phyloP scores from a whole-genome alignment of 2,113 vertebrate species.

The Phyllostomus hastatus region DNA sequence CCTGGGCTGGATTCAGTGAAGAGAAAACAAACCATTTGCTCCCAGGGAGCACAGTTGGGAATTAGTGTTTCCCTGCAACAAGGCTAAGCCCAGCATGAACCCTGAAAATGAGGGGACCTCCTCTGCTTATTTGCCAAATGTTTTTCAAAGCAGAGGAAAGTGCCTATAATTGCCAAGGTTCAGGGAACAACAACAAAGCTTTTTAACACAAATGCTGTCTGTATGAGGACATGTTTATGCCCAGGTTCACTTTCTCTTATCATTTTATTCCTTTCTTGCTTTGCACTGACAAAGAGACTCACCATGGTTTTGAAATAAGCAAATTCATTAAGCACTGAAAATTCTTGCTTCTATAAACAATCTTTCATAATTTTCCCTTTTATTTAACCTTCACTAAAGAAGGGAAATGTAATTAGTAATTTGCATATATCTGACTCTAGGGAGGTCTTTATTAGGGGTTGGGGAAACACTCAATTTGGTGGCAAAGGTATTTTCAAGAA shows the following conservation, averaged over 20 bases:
- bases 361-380: slow-evolving; percentile 53
- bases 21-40: slow-evolving; percentile 57
- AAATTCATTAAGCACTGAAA: slow-evolving; percentile 42
- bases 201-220: not conserved
- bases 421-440: slow-evolving; percentile 46
- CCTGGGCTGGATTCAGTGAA: slow-evolving; percentile 31
- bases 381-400: slow-evolving; percentile 62
- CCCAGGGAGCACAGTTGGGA: not conserved
- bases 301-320: slow-evolving; percentile 33
- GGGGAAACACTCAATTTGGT: not conserved
- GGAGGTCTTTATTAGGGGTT: slow-evolving; percentile 28
- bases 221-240: not conserved
- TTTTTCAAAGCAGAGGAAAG: slow-evolving; percentile 29
- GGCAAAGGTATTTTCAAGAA: slow-evolving; percentile 30
- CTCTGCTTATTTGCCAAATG: not conserved
- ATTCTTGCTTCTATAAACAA: slow-evolving; percentile 35
- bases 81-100: slow-evolving; percentile 47
- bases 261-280: not conserved
- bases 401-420: slow-evolving; percentile 45
- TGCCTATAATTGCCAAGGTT: slow-evolving; percentile 26
- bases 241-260: not conserved
- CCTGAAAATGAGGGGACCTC: not conserved
- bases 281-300: not conserved
- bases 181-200: slow-evolving; percentile 18
- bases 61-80: slow-evolving; percentile 35